Conservation (phyloP, 1,140 invertebrate species). For the Drosophila pseudoananassae region DNA sequence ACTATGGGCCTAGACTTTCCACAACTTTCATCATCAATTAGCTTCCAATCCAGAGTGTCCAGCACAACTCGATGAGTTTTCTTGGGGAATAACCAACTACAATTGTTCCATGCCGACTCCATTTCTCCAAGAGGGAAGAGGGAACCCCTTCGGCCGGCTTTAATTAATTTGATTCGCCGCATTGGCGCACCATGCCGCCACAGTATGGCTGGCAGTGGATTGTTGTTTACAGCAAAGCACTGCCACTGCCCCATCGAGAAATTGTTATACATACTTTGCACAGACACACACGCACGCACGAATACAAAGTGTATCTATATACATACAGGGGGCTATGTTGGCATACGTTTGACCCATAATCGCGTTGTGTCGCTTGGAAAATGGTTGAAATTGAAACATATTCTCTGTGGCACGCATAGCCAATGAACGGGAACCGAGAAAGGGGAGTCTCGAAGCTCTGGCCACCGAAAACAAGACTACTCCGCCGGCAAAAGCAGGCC, state of each 20-base stretch:
- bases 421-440: constrained; percentile 63
- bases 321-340: constrained; percentile 24
- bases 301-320: constrained; percentile 10
- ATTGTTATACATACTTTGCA: constrained; percentile 53
- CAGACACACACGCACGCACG: constrained; percentile 5
- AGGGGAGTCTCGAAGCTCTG: not conserved
- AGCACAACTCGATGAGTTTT: constrained; percentile 37
- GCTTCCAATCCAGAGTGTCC: constrained; percentile 12
- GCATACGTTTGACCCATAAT: constrained; percentile 62
- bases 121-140: constrained; percentile 23
- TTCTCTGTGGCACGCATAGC: constrained; percentile 54
- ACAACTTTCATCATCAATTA: constrained; percentile 26
- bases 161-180: constrained; percentile 77
- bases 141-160: constrained; percentile 39
- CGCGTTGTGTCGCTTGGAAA: constrained; percentile 37
- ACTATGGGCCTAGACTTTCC: not conserved
- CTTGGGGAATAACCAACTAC: constrained; percentile 70
- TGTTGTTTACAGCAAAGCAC: constrained; percentile 57
- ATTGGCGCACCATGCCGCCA: constrained; percentile 58
- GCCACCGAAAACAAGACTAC: constrained; percentile 15
- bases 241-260: constrained; percentile 58
- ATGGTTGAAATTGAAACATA: constrained; percentile 49
- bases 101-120: constrained; percentile 62
- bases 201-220: constrained; percentile 46
- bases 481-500: constrained; percentile 62